These are phyloP conservation scores for Meriones psammophilus DNA, from an alignment of 2,797 vertebrate species.

Conservation along the genomic window DNA sequence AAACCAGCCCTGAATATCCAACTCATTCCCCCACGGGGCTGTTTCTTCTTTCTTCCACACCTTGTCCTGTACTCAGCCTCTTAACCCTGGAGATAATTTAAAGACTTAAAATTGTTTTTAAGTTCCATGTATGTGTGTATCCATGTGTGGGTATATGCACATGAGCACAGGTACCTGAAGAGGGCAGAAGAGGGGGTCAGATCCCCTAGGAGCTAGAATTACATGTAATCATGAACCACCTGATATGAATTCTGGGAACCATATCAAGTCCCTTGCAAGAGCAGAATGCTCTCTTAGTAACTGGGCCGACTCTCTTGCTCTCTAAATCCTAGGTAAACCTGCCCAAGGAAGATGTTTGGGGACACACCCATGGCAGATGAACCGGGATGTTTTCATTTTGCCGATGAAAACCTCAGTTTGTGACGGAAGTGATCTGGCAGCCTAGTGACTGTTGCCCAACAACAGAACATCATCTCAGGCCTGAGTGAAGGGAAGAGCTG, in stretches of 20 bases:
- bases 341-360: constrained; percentile 48
- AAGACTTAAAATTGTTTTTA: not conserved
- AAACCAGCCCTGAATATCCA: not conserved
- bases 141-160: not conserved
- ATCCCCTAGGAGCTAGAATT: not conserved
- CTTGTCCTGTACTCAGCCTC: constrained; percentile 17
- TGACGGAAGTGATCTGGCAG: constrained; percentile 18
- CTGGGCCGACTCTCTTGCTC: not conserved
- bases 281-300: not conserved
- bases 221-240: not conserved
- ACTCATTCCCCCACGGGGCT: not conserved
- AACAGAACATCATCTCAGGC: not conserved
- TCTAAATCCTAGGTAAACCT: constrained; percentile 47
- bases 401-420: constrained; percentile 54
- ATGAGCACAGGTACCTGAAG: not conserved
- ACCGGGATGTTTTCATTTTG: constrained; percentile 32
- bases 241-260: not conserved
- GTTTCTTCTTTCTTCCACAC: constrained; percentile 5
- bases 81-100: constrained; percentile 24
- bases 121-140: not conserved
- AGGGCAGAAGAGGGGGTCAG: not conserved
- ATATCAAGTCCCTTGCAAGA: not conserved
- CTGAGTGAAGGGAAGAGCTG: not conserved
- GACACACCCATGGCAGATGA: not conserved
- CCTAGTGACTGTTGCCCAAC: not conserved